Evolutionary conservation across 2,797 vertebrate species (phyloP).

Genomic region (Knipowitschia caucasica): DNA sequence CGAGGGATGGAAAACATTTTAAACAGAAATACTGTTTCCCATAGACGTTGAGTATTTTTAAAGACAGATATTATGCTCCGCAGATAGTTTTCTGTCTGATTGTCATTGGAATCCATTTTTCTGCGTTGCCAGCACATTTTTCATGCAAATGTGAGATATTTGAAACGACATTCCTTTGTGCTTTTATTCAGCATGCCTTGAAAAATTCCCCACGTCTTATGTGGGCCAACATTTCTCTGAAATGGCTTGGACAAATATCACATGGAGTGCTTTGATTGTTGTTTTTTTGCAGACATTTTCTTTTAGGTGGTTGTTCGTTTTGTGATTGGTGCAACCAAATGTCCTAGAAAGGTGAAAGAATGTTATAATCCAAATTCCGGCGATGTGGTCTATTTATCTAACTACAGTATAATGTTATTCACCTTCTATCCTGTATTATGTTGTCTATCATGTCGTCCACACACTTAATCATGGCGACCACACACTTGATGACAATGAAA

Average conservation of each 20-base stretch:
- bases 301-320: constrained; percentile 23
- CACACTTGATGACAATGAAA: constrained; percentile 25
- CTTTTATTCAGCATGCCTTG: background rate
- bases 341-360: constrained; percentile 20
- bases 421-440: too few relatives aligned
- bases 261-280: constrained; percentile 24
- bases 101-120: constrained; percentile 41
- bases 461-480: constrained; percentile 12
- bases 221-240: background rate
- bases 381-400: too few relatives aligned
- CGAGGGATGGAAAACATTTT: background rate
- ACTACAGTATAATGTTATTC: too few relatives aligned
- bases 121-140: constrained; percentile 36
- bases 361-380: constrained; percentile 12
- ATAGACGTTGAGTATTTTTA: constrained; percentile 14
- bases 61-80: constrained; percentile 42
- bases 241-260: constrained; percentile 9
- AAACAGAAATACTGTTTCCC: constrained; percentile 14
- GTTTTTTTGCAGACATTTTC: constrained; percentile 29
- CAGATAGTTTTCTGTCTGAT: constrained; percentile 36
- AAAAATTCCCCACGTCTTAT: constrained; percentile 5
- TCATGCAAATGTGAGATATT: constrained; percentile 34
- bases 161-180: constrained; percentile 11
- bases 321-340: constrained; percentile 27
- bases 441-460: constrained; percentile 6